Percentiles rank a stretch among this genome's conserved stretches.
phyloP scores from a whole-genome alignment of 1,140 invertebrate genomes.

The Leptestheria dahalacensis region DNA sequence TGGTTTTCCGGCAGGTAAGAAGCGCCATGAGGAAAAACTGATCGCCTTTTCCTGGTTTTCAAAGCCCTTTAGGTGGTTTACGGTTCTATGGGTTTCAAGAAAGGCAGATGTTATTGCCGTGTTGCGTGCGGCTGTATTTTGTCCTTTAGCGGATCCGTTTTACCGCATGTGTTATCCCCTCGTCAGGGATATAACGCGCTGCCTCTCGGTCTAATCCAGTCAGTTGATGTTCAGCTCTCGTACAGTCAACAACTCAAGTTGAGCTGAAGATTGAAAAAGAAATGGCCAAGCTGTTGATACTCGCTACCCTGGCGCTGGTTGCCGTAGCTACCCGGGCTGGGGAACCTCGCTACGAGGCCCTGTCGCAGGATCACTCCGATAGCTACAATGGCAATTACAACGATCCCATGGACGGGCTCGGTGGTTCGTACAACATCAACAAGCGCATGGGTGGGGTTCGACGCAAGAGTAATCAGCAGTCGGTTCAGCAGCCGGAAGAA shows the following conservation, averaged over 20 bases:
- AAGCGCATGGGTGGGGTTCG: neutral
- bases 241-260: neutral
- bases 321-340: neutral
- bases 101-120: neutral
- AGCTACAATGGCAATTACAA: conserved; percentile 7
- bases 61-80: neutral
- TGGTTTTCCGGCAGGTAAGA: too few species aligned
- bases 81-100: neutral
- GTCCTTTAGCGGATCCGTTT: neutral
- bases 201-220: neutral
- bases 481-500: neutral
- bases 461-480: neutral
- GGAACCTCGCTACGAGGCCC: neutral
- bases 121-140: neutral
- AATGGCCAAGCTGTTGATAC: neutral
- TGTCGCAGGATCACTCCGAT: neutral
- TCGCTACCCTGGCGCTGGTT: neutral
- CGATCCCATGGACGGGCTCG: conserved; percentile 3
- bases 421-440: neutral
- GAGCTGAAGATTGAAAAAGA: neutral
- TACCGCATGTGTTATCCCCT: neutral
- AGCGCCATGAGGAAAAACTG: neutral
- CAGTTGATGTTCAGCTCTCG: neutral
- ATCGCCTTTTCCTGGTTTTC: neutral
- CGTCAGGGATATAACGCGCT: neutral